Percentiles rank a stretch among this genome's conserved stretches.
phyloP scores from a whole-genome alignment of 2,113 vertebrate genomes.

The Chaenocephalus aceratus region DNA sequence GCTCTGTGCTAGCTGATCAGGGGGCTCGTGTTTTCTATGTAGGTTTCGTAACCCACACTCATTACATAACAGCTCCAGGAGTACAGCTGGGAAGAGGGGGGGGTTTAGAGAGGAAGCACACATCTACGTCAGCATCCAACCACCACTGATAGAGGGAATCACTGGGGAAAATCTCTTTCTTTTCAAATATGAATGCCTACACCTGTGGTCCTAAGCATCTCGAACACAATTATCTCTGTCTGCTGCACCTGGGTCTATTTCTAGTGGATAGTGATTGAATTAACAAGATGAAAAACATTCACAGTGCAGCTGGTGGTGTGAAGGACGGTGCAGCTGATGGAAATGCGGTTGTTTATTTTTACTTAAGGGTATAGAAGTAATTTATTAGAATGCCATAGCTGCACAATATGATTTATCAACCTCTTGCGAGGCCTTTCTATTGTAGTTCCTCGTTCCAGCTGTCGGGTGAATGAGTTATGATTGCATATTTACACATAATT shows the following conservation, averaged over 20 bases:
- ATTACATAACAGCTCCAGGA: constrained; percentile 78
- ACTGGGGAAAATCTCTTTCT: constrained; percentile 47
- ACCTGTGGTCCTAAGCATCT: constrained; percentile 21
- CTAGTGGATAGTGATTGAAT: constrained; percentile 42
- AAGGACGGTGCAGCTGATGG: constrained; percentile 27
- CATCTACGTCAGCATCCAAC: constrained; percentile 66
- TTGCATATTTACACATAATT: constrained; percentile 15
- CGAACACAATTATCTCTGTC: background rate
- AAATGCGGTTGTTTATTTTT: constrained; percentile 18
- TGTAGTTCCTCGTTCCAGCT: constrained; percentile 19
- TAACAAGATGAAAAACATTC: constrained; percentile 47
- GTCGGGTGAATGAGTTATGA: background rate
- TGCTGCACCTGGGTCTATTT: constrained; percentile 35
- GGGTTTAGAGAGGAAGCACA: constrained; percentile 35
- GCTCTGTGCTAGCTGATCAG: constrained; percentile 53
- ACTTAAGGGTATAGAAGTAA: constrained; percentile 15
- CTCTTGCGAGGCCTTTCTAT: constrained; percentile 11
- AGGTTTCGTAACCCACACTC: constrained; percentile 80
- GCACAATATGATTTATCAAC: constrained; percentile 32
- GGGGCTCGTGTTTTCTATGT: constrained; percentile 73
- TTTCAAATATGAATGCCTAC: constrained; percentile 21
- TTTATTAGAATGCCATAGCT: constrained; percentile 32
- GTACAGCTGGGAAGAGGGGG: constrained; percentile 40
- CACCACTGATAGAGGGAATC: constrained; percentile 55
- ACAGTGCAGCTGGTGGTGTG: constrained; percentile 10